Percentiles rank a stretch among this genome's conserved stretches.
Conservation (phyloP, 2,888 invertebrate genomes). For the Cataglyphis rosenhaueri region DNA sequence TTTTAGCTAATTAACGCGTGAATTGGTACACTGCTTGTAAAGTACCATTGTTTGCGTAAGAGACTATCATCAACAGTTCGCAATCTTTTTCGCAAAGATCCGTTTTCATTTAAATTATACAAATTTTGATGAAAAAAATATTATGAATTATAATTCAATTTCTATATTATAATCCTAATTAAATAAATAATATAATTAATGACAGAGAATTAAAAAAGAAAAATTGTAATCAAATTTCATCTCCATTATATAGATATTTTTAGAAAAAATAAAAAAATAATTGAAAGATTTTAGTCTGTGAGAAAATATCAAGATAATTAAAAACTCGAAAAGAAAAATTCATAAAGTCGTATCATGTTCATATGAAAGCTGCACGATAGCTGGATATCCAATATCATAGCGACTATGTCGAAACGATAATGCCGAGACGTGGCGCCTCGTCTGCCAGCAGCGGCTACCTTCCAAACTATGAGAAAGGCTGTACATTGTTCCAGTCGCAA, state of each 20-base stretch:
- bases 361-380: constrained; percentile 8
- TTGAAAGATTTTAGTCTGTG: neutral
- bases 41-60: neutral
- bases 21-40: neutral
- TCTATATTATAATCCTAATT: neutral
- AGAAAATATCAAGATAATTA: neutral
- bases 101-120: neutral
- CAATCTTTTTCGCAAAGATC: neutral
- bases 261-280: neutral
- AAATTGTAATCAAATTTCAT: constrained; percentile 17
- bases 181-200: neutral
- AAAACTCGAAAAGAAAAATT: neutral
- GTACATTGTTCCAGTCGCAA: constrained; percentile 24
- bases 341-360: neutral
- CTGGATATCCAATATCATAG: constrained; percentile 9
- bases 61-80: neutral
- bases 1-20: neutral
- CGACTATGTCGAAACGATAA: constrained; percentile 40
- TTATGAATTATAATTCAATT: neutral
- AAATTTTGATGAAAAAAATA: neutral
- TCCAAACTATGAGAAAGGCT: constrained; percentile 62
- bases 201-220: neutral
- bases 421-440: constrained; percentile 81
- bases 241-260: neutral
- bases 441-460: constrained; percentile 63